Evolutionary conservation across 2,797 vertebrate genomes (phyloP).

Genomic region (Microcaecilia unicolor): DNA sequence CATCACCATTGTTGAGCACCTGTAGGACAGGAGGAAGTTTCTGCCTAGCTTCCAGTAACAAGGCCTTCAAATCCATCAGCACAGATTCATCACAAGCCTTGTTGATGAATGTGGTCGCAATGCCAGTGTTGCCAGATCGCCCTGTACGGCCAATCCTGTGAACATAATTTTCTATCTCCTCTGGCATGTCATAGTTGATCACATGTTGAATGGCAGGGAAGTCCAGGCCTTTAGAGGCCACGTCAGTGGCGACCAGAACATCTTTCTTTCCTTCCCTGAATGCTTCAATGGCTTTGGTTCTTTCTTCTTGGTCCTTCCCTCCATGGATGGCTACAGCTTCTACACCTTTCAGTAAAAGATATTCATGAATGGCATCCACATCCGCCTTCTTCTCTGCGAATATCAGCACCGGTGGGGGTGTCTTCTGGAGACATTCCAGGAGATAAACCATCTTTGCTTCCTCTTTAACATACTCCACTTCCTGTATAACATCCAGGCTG

Average conservation of each 20-base stretch:
- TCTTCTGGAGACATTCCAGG: slow-evolving; percentile 93
- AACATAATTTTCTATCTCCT: slow-evolving; percentile 97
- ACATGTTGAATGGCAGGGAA: slow-evolving; percentile 97
- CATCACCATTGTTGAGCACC: slow-evolving; percentile 84
- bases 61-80: slow-evolving; percentile 91
- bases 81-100: slow-evolving; percentile 96
- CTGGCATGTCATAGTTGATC: slow-evolving; percentile 96
- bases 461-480: slow-evolving; percentile 96
- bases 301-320: slow-evolving; percentile 96
- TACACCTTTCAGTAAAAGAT: slow-evolving; percentile 90
- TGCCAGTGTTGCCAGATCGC: slow-evolving; percentile 89
- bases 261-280: slow-evolving; percentile 95
- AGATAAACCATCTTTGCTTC: slow-evolving; percentile 98
- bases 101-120: slow-evolving; percentile 96
- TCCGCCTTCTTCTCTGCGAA: slow-evolving; percentile 98
- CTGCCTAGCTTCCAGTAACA: slow-evolving; percentile 93
- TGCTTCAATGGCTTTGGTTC: slow-evolving; percentile 95
- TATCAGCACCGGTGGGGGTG: slow-evolving; percentile 90
- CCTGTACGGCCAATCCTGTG: slow-evolving; percentile 95
- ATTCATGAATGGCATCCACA: slow-evolving; percentile 93
- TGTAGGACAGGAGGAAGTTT: slow-evolving; percentile 93
- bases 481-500: slow-evolving; percentile 97
- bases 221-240: slow-evolving; percentile 93
- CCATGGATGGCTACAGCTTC: slow-evolving; percentile 96
- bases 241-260: slow-evolving; percentile 90